phyloP scores from a whole-genome alignment of 1,140 invertebrate genomes.

The Brevipalpus yothersi region DNA sequence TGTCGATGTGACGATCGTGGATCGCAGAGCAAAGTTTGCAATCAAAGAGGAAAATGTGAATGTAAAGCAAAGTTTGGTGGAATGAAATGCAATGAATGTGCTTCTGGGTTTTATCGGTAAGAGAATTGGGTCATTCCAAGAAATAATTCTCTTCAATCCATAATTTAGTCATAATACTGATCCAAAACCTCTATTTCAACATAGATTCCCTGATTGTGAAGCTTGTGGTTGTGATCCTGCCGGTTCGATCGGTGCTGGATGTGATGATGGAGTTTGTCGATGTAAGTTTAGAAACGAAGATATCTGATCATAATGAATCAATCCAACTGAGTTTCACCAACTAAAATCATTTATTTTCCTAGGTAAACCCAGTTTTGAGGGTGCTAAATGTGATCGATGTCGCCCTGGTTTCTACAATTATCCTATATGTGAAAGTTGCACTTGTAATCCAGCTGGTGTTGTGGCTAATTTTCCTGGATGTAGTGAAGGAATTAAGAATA shows the following conservation, averaged over 20 bases:
- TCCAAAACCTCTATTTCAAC: conserved; percentile 51
- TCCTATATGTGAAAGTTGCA: conserved; percentile 86
- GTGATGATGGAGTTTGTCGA: conserved; percentile 65
- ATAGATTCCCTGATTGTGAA: conserved; percentile 72
- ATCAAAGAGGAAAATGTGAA: conserved; percentile 47
- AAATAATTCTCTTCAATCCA: no score
- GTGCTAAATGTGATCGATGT: conserved; percentile 51
- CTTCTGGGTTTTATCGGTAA: conserved; percentile 66
- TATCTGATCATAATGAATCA: no score
- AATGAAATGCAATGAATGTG: conserved; percentile 59
- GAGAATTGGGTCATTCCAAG: no score
- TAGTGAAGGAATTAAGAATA: conserved; percentile 53
- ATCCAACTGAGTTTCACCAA: no score
- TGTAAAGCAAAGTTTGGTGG: conserved; percentile 60
- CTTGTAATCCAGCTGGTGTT: conserved; percentile 88
- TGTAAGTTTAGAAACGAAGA: conserved; percentile 31
- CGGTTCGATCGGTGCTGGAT: conserved; percentile 34
- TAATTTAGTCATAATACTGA: no score
- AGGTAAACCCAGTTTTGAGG: conserved; percentile 47
- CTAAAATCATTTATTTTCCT: no score
- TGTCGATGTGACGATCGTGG: conserved; percentile 80
- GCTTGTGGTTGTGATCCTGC: conserved; percentile 69
- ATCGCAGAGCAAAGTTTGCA: conserved; percentile 40
- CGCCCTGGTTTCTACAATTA: conserved; percentile 92
- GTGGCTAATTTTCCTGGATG: conserved; percentile 52